These are phyloP conservation scores for Seison nebaliae DNA, from an alignment of 1,140 invertebrate genomes.

Conservation along the genomic window DNA sequence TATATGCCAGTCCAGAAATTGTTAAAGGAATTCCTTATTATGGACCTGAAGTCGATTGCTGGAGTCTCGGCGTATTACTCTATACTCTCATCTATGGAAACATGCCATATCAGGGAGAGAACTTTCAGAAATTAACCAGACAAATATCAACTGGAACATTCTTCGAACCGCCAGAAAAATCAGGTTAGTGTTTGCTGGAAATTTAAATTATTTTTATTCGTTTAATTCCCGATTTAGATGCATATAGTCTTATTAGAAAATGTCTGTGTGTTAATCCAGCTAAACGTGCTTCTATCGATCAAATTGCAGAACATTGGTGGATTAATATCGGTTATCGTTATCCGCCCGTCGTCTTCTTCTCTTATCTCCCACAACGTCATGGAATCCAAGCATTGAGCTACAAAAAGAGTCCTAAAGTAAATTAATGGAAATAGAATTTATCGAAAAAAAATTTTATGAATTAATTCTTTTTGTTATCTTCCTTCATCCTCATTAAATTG, in stretches of 20 bases:
- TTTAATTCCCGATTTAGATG: conserved; percentile 36
- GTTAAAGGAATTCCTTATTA: conserved; percentile 86
- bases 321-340: conserved; percentile 49
- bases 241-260: conserved; percentile 65
- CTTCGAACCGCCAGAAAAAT: conserved; percentile 74
- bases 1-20: conserved; percentile 95
- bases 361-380: conserved; percentile 4
- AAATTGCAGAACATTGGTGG: conserved; percentile 72
- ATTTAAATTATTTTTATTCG: not conserved
- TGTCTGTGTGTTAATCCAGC: conserved; percentile 70
- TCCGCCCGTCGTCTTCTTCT: conserved; percentile 10
- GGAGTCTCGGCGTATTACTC: conserved; percentile 81
- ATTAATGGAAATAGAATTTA: too few relatives aligned
- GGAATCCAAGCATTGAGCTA: conserved; percentile 10
- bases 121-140: conserved; percentile 77
- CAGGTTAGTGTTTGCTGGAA: conserved; percentile 37
- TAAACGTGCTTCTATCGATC: conserved; percentile 61
- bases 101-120: conserved; percentile 96
- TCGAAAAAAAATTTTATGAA: too few relatives aligned
- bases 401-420: conserved; percentile 10
- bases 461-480: too few relatives aligned
- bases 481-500: too few relatives aligned
- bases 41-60: conserved; percentile 71
- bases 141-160: conserved; percentile 90
- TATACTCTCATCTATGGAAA: conserved; percentile 94